Percentiles rank a stretch among this genome's conserved stretches.
Evolutionary conservation across 2,888 invertebrate species (phyloP).

Genomic region (Orthosia gracilis): DNA sequence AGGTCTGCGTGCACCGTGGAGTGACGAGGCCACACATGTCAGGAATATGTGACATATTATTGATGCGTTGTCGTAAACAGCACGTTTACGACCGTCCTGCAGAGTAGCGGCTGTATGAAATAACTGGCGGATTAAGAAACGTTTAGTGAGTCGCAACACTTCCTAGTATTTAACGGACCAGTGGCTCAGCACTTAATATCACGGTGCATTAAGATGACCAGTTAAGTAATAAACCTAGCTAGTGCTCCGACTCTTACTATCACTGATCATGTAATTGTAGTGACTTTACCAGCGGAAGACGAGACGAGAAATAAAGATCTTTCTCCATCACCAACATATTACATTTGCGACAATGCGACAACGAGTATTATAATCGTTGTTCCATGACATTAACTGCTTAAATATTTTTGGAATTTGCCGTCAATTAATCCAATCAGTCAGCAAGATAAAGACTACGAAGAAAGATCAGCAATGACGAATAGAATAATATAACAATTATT

Average conservation of each 20-base stretch:
- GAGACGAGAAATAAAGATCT: too few species aligned
- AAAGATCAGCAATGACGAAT: not conserved
- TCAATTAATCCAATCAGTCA: not conserved
- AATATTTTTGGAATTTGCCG: not conserved
- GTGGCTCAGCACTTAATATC: conserved; percentile 37
- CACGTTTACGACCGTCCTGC: not conserved
- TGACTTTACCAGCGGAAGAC: not conserved
- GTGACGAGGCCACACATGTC: conserved; percentile 4
- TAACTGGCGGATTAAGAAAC: not conserved
- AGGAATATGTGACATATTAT: conserved; percentile 3
- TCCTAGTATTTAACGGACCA: conserved; percentile 31
- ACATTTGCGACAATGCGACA: conserved; percentile 11
- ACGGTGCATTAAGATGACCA: conserved; percentile 35
- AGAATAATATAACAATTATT: not conserved
- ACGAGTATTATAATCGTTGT: not conserved
- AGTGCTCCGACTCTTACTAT: conserved; percentile 3
- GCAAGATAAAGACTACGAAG: not conserved
- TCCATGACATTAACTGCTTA: not conserved
- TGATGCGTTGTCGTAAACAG: not conserved
- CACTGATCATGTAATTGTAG: not conserved
- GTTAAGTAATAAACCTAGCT: conserved; percentile 5
- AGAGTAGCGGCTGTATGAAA: not conserved
- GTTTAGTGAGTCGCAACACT: conserved; percentile 14
- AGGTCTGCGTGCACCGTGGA: conserved; percentile 9
- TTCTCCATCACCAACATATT: too few species aligned